Base-by-base conservation (phyloP, 2,113 vertebrate genomes). In the Actinemys pallida region DNA sequence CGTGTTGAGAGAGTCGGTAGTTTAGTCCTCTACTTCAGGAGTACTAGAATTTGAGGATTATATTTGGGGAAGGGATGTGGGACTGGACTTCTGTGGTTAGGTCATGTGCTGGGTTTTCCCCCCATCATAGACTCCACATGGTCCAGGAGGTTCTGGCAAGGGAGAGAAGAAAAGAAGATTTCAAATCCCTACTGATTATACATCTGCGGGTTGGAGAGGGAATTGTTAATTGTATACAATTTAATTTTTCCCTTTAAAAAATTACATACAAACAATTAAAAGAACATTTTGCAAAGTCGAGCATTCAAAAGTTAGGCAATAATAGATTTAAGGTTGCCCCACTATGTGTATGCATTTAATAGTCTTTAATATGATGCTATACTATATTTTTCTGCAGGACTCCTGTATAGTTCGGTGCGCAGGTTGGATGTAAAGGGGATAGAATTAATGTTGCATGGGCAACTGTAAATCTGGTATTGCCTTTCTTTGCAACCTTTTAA, bases 351-450 rank as follows among this genome's bases (percentile, higher is more conserved):
- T 65, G 35, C 13, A 82, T 87, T 90, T 81, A 9, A 31, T 89
- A 54, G 5, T 4, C 2, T 35, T 6, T 89, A 3, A 0, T 24
- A 10, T 88, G 31, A 7, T 81, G 11, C 29, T 20, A 19, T 84
- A 45, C 47, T 1, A 0, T 52, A 1, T 47, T 16, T 90, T 90
- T 90, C 20, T 95, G 1, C 4, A 75, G n/a, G 20, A 57, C 90
- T 2, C 90, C 42, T 16, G 5, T 0, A 0, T 84, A 2, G 81
- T 85, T 85, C 42, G 6, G 10, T 2, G 0, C 45, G 45, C 5
- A 3, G 45, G 83, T 14, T 65, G 50, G 53, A 90, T 75, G 39
- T n/a, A 53, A 45, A 75, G 49, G 49, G 54, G 86, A 35, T 47
- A n/a, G 31, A n/a, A n/a, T n/a, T 65, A 65, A 65, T 65, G 31